These are phyloP conservation scores for Caiman crocodilus DNA, from an alignment of 2,797 vertebrate genomes.

Conservation along the genomic window DNA sequence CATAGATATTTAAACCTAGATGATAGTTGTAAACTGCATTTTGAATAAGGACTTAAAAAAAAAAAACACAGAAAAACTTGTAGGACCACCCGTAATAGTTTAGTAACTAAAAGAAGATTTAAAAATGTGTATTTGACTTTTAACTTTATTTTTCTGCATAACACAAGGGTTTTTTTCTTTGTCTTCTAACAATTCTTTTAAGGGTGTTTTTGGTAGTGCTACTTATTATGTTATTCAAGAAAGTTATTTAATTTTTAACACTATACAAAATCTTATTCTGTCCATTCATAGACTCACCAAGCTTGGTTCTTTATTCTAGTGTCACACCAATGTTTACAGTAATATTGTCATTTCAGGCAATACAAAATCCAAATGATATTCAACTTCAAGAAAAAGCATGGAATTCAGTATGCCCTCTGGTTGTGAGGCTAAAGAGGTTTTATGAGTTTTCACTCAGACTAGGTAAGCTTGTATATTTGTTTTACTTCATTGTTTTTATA, in stretches of 20 bases:
- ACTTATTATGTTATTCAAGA: neutral
- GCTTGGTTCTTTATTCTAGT: neutral
- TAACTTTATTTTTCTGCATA: neutral
- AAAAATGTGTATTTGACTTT: neutral
- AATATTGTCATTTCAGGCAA: constrained; percentile 85
- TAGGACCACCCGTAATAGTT: neutral
- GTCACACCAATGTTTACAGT: constrained; percentile 4
- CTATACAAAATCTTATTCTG: too few species aligned
- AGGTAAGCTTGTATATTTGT: constrained; percentile 80
- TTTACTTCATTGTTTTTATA: neutral
- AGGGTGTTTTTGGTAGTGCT: too few species aligned
- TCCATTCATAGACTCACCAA: too few species aligned
- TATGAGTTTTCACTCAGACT: constrained; percentile 96
- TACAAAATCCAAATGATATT: constrained; percentile 95
- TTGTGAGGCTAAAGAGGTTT: constrained; percentile 96
- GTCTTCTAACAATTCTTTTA: neutral
- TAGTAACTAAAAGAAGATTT: neutral
- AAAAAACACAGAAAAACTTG: neutral
- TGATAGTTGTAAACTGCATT: neutral
- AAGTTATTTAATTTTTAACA: neutral
- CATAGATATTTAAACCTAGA: neutral
- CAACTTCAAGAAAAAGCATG: constrained; percentile 95
- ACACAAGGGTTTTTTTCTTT: neutral
- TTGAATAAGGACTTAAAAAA: neutral
- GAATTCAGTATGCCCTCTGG: constrained; percentile 96